Evolutionary conservation across 2,888 invertebrate genomes (phyloP).

Genomic region (Mimachlamys varia): DNA sequence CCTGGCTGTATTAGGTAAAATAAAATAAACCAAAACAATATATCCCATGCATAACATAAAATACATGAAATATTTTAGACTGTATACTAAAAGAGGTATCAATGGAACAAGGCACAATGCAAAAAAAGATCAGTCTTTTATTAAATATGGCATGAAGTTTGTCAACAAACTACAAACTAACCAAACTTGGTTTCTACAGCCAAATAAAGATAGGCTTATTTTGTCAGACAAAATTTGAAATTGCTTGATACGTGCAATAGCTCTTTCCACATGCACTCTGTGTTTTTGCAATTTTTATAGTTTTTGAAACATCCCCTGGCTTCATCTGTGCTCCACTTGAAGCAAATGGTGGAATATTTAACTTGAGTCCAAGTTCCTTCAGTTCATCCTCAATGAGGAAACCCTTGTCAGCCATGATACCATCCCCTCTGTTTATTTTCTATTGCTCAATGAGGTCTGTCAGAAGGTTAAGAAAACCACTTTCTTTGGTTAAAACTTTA

Average conservation of each 20-base stretch:
- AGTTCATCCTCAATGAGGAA: slow-evolving; percentile 37
- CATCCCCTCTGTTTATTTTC: neutral
- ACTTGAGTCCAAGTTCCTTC: slow-evolving; percentile 42
- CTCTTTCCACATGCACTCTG: slow-evolving; percentile 37
- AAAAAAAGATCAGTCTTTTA: neutral
- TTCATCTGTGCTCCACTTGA: slow-evolving; percentile 43
- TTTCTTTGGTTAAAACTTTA: slow-evolving; percentile 50
- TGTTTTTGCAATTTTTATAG: slow-evolving; percentile 6
- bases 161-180: slow-evolving; percentile 34
- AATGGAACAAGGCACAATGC: no score
- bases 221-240: slow-evolving; percentile 38
- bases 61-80: no score
- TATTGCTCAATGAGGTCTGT: no score
- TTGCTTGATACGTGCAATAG: slow-evolving; percentile 35
- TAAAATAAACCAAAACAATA: no score
- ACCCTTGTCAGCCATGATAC: slow-evolving; percentile 54
- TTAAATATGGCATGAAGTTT: slow-evolving; percentile 9
- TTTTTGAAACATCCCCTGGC: slow-evolving; percentile 41
- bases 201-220: neutral
- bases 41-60: no score
- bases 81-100: no score
- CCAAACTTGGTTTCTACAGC: neutral
- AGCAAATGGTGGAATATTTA: slow-evolving; percentile 50
- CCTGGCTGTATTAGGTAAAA: no score
- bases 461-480: slow-evolving; percentile 4